Conservation (phyloP, 37 sponge, comb jelly and placozoan species). For the Ianthella basta region DNA sequence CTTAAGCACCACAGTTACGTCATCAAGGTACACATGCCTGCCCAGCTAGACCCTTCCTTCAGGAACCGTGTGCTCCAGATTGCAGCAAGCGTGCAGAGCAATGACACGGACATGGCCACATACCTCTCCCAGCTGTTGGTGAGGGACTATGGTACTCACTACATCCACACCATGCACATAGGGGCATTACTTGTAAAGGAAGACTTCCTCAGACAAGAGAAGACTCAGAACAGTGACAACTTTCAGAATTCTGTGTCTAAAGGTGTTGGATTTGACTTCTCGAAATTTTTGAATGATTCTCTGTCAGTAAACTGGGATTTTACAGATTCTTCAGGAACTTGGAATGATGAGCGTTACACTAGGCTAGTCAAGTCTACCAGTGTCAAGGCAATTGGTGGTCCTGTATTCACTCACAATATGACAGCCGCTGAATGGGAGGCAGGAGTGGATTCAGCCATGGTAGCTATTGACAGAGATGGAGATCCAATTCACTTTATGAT, state of each 20-base stretch:
- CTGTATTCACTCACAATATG: constrained; percentile 61
- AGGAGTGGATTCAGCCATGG: constrained; percentile 68
- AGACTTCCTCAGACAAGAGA: constrained; percentile 28
- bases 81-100: constrained; percentile 69
- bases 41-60: constrained; percentile 53
- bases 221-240: neutral
- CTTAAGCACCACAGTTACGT: constrained; percentile 52
- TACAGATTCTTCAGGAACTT: too few species aligned
- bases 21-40: constrained; percentile 41
- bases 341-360: too few species aligned
- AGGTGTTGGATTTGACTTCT: constrained; percentile 62
- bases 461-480: constrained; percentile 70
- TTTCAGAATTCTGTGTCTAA: neutral
- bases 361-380: constrained; percentile 3
- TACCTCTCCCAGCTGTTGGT: constrained; percentile 73
- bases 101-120: constrained; percentile 51
- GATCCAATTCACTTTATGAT: constrained; percentile 72
- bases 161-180: constrained; percentile 51
- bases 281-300: constrained; percentile 42
- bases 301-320: too few species aligned
- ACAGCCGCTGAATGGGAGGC: constrained; percentile 69
- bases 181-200: constrained; percentile 64
- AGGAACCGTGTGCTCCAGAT: constrained; percentile 67
- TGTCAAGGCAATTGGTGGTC: constrained; percentile 68
- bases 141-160: constrained; percentile 82